Evolutionary conservation across 2,888 invertebrate species (phyloP), one percentile per base, ranked within the genome.

Genomic region (Prosopocoilus inquinatus): DNA sequence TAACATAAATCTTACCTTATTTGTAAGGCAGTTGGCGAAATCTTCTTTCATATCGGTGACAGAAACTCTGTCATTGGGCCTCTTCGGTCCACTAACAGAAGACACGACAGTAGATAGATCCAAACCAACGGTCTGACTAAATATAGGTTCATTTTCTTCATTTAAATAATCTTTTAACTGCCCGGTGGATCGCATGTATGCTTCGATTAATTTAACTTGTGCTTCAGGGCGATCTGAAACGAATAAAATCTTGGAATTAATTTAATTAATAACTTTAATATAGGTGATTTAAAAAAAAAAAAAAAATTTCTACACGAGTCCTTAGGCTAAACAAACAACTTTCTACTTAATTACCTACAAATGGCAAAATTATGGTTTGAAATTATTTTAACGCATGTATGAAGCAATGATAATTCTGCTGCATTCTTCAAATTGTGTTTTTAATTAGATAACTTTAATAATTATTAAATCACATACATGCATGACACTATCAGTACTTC

Each of bases 11-110:
- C 41, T 13, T 79, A 96, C 96, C 84, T 94, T 96, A 70, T 85
- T 94, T 9, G 82, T 84, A 9, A 99, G 84, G 67, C 96, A 97
- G 0, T 83, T 81, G 11, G 80, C 76, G 78, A 98, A 99, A 76
- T 98, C 97, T 9, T 80, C 78, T 74, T 95, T 93, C 93, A 98
- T 95, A 41, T 90, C 88, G 0, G 85, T 78, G 0, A 97, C 94
- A 0, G 95, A 85, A 2, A 99, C 96, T 15, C 95, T 82, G 80
- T 99, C 98, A 67, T 99, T 98, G 0, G 98, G 98, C 49, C 98
- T 80, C 75, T 99, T 99, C 0, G 98, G 98, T 0, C 98, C 98
- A 57, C 96, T 96, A 9, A 97, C 91, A 13, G 95, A 96, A 1
- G 97, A 93, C 47, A 93, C 94, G 0, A 99, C 94, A 0, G 91